These are phyloP conservation scores for Ondatra zibethicus DNA, from an alignment of 2,113 vertebrate genomes.

Conservation along the genomic window DNA sequence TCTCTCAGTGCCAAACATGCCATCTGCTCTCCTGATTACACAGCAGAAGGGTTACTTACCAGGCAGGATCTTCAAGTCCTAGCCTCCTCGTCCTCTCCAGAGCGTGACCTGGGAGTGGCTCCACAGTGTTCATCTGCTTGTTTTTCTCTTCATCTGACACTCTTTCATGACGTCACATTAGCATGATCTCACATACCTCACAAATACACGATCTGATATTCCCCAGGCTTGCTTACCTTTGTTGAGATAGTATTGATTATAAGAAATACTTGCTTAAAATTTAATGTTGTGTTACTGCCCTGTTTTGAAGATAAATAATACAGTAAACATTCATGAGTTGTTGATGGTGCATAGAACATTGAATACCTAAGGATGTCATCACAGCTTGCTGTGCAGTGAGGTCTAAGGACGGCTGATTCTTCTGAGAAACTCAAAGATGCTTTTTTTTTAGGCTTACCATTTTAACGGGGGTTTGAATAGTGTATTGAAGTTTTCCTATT, in stretches of 20 bases:
- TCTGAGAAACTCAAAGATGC: background rate
- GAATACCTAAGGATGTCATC: background rate
- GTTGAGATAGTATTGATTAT: background rate
- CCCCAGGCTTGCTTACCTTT: background rate
- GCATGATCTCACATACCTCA: background rate
- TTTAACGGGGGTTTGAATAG: background rate
- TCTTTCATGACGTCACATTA: background rate
- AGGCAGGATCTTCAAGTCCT: background rate
- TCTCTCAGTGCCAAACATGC: constrained; percentile 31
- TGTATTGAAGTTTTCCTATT: background rate
- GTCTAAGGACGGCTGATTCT: background rate
- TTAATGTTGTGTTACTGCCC: background rate
- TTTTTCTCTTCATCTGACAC: background rate
- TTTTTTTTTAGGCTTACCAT: background rate
- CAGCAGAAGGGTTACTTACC: background rate
- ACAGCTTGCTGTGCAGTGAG: background rate
- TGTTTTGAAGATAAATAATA: background rate
- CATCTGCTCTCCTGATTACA: constrained; percentile 66
- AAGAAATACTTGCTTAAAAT: background rate
- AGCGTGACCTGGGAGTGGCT: background rate
- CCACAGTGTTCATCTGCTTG: background rate
- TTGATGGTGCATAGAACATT: background rate
- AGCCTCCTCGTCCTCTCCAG: background rate
- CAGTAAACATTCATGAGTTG: background rate
- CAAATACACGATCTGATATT: background rate